Conservation (phyloP, 2,888 invertebrate species). For the Drosophila anomelani region DNA sequence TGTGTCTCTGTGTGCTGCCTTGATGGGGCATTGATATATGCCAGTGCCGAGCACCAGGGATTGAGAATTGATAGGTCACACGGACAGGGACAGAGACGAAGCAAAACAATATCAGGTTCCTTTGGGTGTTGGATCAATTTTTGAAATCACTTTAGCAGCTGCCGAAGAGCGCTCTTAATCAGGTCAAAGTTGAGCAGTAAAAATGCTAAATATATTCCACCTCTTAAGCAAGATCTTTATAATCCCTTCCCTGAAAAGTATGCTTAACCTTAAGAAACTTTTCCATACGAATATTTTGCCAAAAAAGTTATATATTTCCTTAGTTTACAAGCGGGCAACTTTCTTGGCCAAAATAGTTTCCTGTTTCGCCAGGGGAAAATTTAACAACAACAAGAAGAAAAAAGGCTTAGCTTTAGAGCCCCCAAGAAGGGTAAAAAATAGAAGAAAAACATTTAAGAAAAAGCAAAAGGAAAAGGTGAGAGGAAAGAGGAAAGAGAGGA, state of each 20-base stretch:
- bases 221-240: background rate
- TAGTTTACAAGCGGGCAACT: constrained; percentile 22
- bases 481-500: too few species aligned
- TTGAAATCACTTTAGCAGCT: constrained; percentile 1
- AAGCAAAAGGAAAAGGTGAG: background rate
- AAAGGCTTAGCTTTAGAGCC: constrained; percentile 31
- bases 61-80: constrained; percentile 24
- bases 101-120: constrained; percentile 27
- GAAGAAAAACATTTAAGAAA: background rate
- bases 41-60: constrained; percentile 25
- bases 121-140: constrained; percentile 19
- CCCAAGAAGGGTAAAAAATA: background rate
- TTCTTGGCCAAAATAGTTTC: constrained; percentile 39
- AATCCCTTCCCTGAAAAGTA: background rate
- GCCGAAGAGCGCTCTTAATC: background rate
- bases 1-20: constrained; percentile 21
- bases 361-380: constrained; percentile 17
- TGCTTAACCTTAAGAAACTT: constrained; percentile 7
- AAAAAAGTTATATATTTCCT: constrained; percentile 28
- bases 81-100: background rate
- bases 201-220: background rate
- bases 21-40: constrained; percentile 45
- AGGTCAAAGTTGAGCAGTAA: background rate
- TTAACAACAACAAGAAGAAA: constrained; percentile 12
- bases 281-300: background rate